phyloP scores from a whole-genome alignment of 2,888 invertebrate species.

The Conus canariensis region DNA sequence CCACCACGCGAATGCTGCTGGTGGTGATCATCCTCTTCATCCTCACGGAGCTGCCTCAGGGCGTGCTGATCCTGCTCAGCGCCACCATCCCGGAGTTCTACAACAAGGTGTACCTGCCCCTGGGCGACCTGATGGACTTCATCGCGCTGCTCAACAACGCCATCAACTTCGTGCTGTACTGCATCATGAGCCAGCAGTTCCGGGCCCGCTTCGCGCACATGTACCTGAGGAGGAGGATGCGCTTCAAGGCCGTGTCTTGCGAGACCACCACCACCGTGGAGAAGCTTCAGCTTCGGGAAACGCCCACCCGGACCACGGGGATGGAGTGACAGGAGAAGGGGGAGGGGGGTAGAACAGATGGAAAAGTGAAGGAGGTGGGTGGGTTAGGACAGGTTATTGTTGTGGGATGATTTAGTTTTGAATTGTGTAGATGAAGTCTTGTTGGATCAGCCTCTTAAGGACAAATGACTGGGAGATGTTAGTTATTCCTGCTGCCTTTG shows the following conservation, averaged over 20 bases:
- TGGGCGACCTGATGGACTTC: slow-evolving; percentile 91
- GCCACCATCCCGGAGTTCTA: slow-evolving; percentile 85
- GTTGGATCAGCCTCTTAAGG: background rate
- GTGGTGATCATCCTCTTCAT: slow-evolving; percentile 91
- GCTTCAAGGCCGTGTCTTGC: slow-evolving; percentile 37
- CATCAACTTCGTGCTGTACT: slow-evolving; percentile 95
- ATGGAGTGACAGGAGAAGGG: slow-evolving; percentile 27
- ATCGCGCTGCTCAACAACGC: slow-evolving; percentile 93
- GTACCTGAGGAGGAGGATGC: slow-evolving; percentile 60
- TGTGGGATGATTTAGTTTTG: background rate
- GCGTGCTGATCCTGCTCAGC: slow-evolving; percentile 86
- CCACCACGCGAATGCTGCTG: slow-evolving; percentile 88
- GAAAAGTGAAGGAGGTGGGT: background rate
- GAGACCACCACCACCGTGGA: slow-evolving; percentile 46
- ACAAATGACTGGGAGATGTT: background rate
- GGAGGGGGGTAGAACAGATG: no score
- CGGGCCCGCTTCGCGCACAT: slow-evolving; percentile 66
- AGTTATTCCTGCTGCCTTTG: background rate
- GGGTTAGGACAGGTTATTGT: background rate
- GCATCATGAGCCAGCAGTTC: slow-evolving; percentile 95
- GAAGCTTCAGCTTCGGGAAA: slow-evolving; percentile 43
- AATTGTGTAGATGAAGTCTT: background rate
- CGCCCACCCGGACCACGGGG: slow-evolving; percentile 40
- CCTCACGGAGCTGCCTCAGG: slow-evolving; percentile 94
- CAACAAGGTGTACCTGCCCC: slow-evolving; percentile 81